These are phyloP conservation scores for Turritopsis dohrnii DNA, from an alignment of 30 jellyfish, hydroid and myxozoan genomes.

Conservation along the genomic window DNA sequence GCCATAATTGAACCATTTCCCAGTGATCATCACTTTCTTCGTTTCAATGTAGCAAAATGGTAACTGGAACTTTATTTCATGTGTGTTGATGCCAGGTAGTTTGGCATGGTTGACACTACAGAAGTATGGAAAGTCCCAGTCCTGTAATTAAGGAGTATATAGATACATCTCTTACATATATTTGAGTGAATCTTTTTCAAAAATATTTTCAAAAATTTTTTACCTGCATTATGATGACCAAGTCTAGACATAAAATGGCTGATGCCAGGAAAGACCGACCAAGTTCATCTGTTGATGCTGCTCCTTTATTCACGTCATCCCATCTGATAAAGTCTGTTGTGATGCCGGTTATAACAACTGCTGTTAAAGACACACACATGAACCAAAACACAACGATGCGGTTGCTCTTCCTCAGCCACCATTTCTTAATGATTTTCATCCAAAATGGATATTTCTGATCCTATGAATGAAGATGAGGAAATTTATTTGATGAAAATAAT, in stretches of 20 bases:
- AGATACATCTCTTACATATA: too few relatives aligned
- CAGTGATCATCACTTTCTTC: conserved; percentile 30
- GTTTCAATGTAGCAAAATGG: conserved; percentile 26
- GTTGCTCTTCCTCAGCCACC: conserved; percentile 29
- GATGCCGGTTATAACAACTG: conserved; percentile 28
- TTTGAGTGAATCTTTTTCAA: too few relatives aligned
- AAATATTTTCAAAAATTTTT: neutral
- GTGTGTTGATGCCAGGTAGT: conserved; percentile 41
- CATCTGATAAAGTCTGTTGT: conserved; percentile 35
- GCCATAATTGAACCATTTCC: conserved; percentile 67
- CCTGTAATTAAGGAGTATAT: conserved; percentile 18
- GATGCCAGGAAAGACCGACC: conserved; percentile 55
- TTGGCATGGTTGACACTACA: conserved; percentile 29
- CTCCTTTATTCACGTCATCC: conserved; percentile 35
- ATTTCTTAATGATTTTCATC: conserved; percentile 14
- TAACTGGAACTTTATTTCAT: conserved; percentile 3
- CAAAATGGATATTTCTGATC: conserved; percentile 29
- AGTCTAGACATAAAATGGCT: conserved; percentile 25
- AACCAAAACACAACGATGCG: conserved; percentile 32
- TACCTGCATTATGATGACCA: conserved; percentile 54
- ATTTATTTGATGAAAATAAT: too few relatives aligned
- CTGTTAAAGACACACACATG: conserved; percentile 12
- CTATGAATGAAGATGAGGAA: neutral
- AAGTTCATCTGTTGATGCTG: conserved; percentile 38
- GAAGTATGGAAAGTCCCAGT: conserved; percentile 62